Evolutionary conservation across 2,888 invertebrate species (phyloP).

Genomic region (Doris montereyensis): DNA sequence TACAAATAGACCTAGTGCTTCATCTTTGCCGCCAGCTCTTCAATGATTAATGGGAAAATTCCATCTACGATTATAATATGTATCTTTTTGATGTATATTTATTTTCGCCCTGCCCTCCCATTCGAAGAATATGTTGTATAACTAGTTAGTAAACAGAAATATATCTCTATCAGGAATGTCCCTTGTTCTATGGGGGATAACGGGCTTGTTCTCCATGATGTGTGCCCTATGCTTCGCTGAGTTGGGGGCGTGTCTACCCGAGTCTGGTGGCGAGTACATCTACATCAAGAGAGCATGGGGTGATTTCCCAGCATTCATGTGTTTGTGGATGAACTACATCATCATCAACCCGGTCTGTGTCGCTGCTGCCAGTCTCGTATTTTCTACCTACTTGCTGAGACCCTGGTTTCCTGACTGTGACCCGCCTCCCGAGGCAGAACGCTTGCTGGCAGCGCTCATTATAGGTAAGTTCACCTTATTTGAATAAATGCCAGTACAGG

Average conservation of each 20-base stretch:
- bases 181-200: conserved; percentile 89
- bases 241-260: conserved; percentile 88
- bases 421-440: conserved; percentile 57
- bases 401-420: conserved; percentile 67
- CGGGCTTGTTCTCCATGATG: conserved; percentile 83
- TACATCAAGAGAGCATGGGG: conserved; percentile 70
- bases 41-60: too few relatives aligned
- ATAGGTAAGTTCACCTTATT: too few relatives aligned
- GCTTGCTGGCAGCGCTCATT: conserved; percentile 61
- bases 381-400: conserved; percentile 67
- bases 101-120: too few relatives aligned
- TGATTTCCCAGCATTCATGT: conserved; percentile 67
- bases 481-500: too few relatives aligned
- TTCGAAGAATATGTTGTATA: too few relatives aligned
- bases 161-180: conserved; percentile 76
- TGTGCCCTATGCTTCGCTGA: conserved; percentile 93
- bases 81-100: too few relatives aligned
- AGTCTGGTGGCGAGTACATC: conserved; percentile 76
- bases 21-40: too few relatives aligned
- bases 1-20: too few relatives aligned
- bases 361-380: conserved; percentile 69
- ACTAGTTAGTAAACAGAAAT: too few relatives aligned
- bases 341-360: conserved; percentile 68
- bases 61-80: too few relatives aligned
- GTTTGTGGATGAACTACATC: conserved; percentile 69